Percentiles rank a stretch among this genome's conserved stretches.
These are phyloP conservation scores for Corynorhinus townsendii DNA, from an alignment of 2,113 vertebrate genomes.

Conservation along the genomic window DNA sequence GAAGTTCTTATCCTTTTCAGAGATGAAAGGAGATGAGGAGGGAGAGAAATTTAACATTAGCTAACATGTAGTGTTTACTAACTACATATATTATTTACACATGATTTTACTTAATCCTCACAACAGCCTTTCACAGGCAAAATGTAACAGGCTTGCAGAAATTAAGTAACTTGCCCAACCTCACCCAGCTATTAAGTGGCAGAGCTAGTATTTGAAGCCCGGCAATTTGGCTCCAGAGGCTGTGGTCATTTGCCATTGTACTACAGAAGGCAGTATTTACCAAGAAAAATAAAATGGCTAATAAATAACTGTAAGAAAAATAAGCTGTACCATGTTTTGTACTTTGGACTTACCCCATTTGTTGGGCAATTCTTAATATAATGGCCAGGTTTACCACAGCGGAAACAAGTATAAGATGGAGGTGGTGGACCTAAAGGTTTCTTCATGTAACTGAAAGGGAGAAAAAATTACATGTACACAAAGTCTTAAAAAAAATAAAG, in stretches of 20 bases:
- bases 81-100: background rate
- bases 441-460: conserved; percentile 89
- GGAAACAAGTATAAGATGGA: conserved; percentile 93
- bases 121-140: background rate
- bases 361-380: conserved; percentile 97
- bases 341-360: conserved; percentile 86
- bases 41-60: background rate
- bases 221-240: background rate
- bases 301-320: background rate
- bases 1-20: conserved; percentile 90
- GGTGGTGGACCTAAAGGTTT: conserved; percentile 89
- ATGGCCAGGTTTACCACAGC: conserved; percentile 94
- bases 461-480: conserved; percentile 29
- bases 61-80: background rate
- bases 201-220: background rate
- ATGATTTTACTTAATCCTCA: background rate
- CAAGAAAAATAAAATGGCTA: background rate
- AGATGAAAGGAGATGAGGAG: background rate
- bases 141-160: background rate
- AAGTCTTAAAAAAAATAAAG: background rate
- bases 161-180: background rate
- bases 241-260: background rate
- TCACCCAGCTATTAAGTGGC: background rate
- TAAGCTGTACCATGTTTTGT: background rate
- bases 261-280: background rate